Percentiles rank a stretch among this genome's conserved stretches.
These are phyloP conservation scores for Caenorhabditis sp. DNA, from an alignment of 2,888 invertebrate species.

Conservation along the genomic window DNA sequence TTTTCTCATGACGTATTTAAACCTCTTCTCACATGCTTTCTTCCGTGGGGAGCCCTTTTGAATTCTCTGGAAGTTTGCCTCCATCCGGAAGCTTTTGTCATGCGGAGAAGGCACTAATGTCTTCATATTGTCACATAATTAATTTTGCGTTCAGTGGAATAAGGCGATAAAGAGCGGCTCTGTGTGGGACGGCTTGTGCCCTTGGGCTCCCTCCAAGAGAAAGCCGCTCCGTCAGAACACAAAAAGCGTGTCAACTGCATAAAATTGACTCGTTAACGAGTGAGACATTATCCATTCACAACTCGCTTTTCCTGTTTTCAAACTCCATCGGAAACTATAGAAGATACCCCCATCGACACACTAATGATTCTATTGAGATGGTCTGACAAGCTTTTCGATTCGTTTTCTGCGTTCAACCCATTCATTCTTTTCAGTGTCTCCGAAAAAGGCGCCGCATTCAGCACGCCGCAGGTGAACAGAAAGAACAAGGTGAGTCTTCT, in stretches of 20 bases:
- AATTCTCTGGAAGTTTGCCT: background rate
- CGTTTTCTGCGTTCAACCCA: background rate
- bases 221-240: background rate
- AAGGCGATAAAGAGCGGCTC: background rate
- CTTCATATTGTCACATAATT: too few species aligned
- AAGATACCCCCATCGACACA: too few species aligned
- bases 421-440: slow-evolving; percentile 55
- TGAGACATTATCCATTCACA: background rate
- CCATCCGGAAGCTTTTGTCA: too few species aligned
- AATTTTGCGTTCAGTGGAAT: background rate
- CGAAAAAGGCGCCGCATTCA: slow-evolving; percentile 63
- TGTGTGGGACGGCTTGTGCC: too few species aligned
- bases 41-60: background rate
- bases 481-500: slow-evolving; percentile 52
- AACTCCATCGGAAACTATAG: too few species aligned
- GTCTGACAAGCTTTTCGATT: background rate
- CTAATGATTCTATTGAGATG: slow-evolving; percentile 37
- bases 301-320: background rate
- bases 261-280: slow-evolving; percentile 48
- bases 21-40: background rate
- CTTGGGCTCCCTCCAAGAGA: background rate
- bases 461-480: slow-evolving; percentile 64
- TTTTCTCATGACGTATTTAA: background rate
- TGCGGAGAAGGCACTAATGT: too few species aligned
- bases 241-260: slow-evolving; percentile 43